Conservation (phyloP, 2,888 invertebrate species). For the Calameuta filiformis region DNA sequence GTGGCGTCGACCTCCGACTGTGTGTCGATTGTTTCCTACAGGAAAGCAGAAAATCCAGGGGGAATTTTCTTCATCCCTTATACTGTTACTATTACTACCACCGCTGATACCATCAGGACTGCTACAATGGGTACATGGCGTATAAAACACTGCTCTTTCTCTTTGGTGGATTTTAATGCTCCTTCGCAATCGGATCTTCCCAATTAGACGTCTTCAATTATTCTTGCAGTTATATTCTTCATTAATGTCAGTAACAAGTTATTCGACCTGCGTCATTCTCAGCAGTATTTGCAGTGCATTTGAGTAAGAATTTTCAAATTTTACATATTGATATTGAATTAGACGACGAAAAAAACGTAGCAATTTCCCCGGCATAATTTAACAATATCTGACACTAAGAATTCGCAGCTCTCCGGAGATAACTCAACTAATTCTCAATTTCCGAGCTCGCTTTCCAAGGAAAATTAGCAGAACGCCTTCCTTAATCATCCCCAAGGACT, state of each 20-base stretch:
- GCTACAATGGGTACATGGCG: neutral
- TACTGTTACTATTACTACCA: neutral
- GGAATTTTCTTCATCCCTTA: neutral
- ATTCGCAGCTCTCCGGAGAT: neutral
- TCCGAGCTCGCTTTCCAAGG: neutral
- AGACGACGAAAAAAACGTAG: neutral
- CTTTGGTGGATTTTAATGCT: neutral
- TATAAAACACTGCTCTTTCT: neutral
- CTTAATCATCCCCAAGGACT: neutral
- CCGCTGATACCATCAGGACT: neutral
- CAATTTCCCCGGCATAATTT: neutral
- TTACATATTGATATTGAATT: neutral
- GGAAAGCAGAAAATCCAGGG: neutral
- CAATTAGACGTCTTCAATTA: neutral
- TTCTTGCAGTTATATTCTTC: neutral
- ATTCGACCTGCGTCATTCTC: neutral
- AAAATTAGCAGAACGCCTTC: neutral
- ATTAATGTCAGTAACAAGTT: neutral
- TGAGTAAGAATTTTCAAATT: neutral
- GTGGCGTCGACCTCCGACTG: neutral
- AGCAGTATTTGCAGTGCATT: neutral
- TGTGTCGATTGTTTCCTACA: constrained; percentile 7
- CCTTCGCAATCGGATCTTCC: neutral
- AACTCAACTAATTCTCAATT: neutral
- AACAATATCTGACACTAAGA: neutral